Conservation (phyloP, 2,888 invertebrate genomes). For the Hemithea aestivaria region DNA sequence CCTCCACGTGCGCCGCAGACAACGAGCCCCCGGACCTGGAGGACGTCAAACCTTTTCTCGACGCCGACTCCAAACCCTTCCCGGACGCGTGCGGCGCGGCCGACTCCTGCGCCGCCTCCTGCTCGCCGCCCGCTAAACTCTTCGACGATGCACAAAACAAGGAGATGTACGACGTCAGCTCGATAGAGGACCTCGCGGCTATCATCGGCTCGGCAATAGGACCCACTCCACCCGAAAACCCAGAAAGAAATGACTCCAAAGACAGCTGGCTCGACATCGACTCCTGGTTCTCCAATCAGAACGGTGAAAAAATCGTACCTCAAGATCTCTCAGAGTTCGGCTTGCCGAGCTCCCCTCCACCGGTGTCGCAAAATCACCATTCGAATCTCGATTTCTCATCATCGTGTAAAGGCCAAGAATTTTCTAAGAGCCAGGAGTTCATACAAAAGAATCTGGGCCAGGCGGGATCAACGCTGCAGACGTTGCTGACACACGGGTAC, state of each 20-base stretch:
- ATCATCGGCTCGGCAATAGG: conserved; percentile 94
- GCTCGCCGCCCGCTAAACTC: conserved; percentile 72
- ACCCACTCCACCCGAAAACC: conserved; percentile 85
- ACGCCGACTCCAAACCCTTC: conserved; percentile 72
- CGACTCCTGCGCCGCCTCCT: conserved; percentile 77
- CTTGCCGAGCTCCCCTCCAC: conserved; percentile 81
- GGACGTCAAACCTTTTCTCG: conserved; percentile 81
- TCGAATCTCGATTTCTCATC: conserved; percentile 64
- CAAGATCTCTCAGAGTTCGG: conserved; percentile 85
- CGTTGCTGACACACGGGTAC: conserved; percentile 86
- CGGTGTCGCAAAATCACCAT: conserved; percentile 74
- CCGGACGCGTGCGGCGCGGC: conserved; percentile 80
- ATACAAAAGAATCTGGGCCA: conserved; percentile 71
- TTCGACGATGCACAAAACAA: conserved; percentile 76
- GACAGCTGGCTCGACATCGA: conserved; percentile 95
- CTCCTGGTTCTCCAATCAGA: conserved; percentile 90
- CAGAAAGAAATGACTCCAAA: conserved; percentile 84
- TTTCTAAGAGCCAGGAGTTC: conserved; percentile 70
- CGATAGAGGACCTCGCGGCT: conserved; percentile 90
- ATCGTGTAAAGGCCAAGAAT: conserved; percentile 66
- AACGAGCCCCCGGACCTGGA: conserved; percentile 80
- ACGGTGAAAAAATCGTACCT: conserved; percentile 82
- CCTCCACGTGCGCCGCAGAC: conserved; percentile 84
- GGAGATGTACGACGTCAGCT: conserved; percentile 85
- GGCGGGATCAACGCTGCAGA: conserved; percentile 86